Evolutionary conservation across 2,113 vertebrate genomes (phyloP).

Genomic region (Bungarus multicinctus): DNA sequence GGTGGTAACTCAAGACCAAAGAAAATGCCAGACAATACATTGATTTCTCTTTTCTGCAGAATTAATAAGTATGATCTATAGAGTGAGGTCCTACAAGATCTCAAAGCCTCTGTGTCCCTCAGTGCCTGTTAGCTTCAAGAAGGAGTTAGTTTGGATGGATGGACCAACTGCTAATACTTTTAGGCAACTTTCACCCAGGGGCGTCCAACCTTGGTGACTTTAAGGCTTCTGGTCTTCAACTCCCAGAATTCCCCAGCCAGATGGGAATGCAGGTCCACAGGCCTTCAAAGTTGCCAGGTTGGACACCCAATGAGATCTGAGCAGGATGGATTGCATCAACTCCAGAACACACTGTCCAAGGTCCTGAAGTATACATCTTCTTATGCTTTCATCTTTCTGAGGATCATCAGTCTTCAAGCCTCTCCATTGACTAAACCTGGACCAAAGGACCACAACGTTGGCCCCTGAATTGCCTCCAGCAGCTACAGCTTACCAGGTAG

Average conservation of each 20-base stretch:
- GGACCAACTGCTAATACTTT: neutral
- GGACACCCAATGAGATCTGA: neutral
- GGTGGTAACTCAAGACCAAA: neutral
- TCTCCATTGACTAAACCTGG: neutral
- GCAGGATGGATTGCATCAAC: neutral
- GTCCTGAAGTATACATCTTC: neutral
- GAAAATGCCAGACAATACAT: neutral
- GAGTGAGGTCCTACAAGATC: neutral
- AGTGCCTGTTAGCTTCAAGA: neutral
- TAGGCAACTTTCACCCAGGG: neutral
- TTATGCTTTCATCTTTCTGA: too few relatives aligned
- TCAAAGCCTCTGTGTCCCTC: neutral
- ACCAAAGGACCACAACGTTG: neutral
- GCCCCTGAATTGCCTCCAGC: too few relatives aligned
- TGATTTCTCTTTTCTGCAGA: neutral
- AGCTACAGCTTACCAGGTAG: neutral
- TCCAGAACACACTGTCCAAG: neutral
- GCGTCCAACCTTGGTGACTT: too few relatives aligned
- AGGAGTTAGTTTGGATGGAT: too few relatives aligned
- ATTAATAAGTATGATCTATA: neutral
- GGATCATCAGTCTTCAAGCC: neutral
- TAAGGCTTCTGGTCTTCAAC: too few relatives aligned
- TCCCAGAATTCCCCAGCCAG: too few relatives aligned
- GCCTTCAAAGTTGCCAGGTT: too few relatives aligned
- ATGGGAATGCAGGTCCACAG: too few relatives aligned